Percentiles rank a stretch among this genome's conserved stretches.
phyloP scores from a whole-genome alignment of 2,113 vertebrate species.

The Phaetusa simplex region DNA sequence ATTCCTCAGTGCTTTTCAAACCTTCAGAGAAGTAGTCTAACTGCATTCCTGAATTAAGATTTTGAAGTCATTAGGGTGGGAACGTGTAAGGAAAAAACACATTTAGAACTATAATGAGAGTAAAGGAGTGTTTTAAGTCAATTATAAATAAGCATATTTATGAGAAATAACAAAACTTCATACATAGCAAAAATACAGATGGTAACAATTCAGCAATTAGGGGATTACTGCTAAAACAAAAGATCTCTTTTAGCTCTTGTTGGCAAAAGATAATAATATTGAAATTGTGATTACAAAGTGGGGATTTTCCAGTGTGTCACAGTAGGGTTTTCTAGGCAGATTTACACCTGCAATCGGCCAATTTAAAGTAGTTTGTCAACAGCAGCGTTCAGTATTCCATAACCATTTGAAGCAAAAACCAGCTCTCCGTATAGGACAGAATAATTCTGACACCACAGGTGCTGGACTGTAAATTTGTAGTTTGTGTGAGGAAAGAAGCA shows the following conservation, averaged over 20 bases:
- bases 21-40: conserved; percentile 7
- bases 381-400: neutral
- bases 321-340: neutral
- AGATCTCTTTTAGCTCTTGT: neutral
- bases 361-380: neutral
- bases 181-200: neutral
- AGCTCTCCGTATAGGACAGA: neutral
- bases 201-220: neutral
- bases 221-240: conserved; percentile 8
- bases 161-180: neutral
- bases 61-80: neutral
- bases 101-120: neutral
- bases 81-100: neutral
- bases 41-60: conserved; percentile 33
- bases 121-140: neutral
- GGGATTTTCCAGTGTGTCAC: neutral
- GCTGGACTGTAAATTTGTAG: neutral
- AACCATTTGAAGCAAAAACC: neutral
- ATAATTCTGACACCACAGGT: neutral
- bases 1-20: conserved; percentile 36
- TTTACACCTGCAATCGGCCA: neutral
- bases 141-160: neutral
- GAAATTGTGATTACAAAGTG: neutral
- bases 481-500: neutral
- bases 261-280: neutral